Base-by-base conservation (phyloP, 2,113 vertebrate species). In the Halichoeres trimaculatus region DNA sequence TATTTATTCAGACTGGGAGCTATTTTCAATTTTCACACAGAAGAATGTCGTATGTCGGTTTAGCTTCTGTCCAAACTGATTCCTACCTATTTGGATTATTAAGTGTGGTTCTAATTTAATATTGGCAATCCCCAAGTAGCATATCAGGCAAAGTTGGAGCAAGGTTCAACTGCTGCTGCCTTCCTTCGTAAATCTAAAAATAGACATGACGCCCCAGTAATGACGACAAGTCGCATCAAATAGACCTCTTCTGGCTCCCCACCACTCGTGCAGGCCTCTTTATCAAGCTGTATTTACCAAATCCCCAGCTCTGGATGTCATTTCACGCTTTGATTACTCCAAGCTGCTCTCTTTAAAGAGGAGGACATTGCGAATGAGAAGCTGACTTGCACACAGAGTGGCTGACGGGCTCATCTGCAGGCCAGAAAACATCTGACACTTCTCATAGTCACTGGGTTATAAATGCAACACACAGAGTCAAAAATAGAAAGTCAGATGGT, bases 291-390 rank as follows among this genome's bases (percentile, higher is more conserved):
- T 51, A 54, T 78, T 77, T 43, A 56, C 65, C 55, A 20, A 54
- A 76, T 63, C 59, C 60, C 50, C 60, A 45, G 74, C 68, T 71
- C 74, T 70, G 50, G 73, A 78, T 73, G 51, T 86, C 66, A 75
- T 83, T 88, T 89, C 62, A 86, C 48, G 50, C 83, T 83, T 83
- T 75, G 69, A 86, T 87, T 80, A 75, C 74, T 62, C 71, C 76
- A 74, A 74, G 64, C 67, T 79, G 76, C 81, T 77, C 61, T 67
- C 36, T 59, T 48, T 36, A 20, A 48, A 36, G 20, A 38, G 51
- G 57, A 59, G 66, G 68, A 57, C 38, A 55, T 23, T 36, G 53
- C 47, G 16, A 53, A 65, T 40, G 38, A 63, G 69, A 67, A 63
- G 36, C 60, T 58, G 58, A 61, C 54, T 70, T 50, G 20, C 70